These are phyloP conservation scores for Luscinia megarhynchos DNA, from an alignment of 2,797 vertebrate genomes.

Conservation along the genomic window DNA sequence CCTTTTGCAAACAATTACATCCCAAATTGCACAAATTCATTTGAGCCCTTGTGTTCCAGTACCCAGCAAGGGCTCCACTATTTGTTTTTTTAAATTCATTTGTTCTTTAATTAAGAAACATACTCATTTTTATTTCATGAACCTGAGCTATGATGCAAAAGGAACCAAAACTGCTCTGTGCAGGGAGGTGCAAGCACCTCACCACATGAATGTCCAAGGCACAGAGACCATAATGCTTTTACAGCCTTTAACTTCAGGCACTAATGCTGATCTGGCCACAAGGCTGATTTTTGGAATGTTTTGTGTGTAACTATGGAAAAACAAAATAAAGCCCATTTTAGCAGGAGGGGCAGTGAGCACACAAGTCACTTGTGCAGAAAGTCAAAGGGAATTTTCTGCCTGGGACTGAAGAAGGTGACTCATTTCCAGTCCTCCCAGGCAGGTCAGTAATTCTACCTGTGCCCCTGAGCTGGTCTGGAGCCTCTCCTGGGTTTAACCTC, in stretches of 20 bases:
- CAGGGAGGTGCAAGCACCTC: neutral
- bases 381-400: neutral
- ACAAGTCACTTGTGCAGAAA: neutral
- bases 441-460: neutral
- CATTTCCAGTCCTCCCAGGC: neutral
- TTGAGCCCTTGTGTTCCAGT: constrained; percentile 7
- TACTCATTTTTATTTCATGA: constrained; percentile 66
- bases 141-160: constrained; percentile 17
- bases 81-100: constrained; percentile 50
- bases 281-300: neutral
- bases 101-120: constrained; percentile 72
- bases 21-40: neutral
- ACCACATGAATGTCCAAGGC: neutral
- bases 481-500: neutral
- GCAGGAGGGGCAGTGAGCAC: neutral
- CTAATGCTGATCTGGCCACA: neutral
- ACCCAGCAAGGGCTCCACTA: neutral
- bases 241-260: neutral
- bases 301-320: neutral
- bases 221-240: neutral
- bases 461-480: neutral
- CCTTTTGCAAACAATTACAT: neutral
- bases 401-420: neutral
- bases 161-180: neutral
- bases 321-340: neutral